Evolutionary conservation across 2,888 invertebrate genomes (phyloP), one percentile per base, ranked within the genome.

Genomic region (Trichacis sp.): DNA sequence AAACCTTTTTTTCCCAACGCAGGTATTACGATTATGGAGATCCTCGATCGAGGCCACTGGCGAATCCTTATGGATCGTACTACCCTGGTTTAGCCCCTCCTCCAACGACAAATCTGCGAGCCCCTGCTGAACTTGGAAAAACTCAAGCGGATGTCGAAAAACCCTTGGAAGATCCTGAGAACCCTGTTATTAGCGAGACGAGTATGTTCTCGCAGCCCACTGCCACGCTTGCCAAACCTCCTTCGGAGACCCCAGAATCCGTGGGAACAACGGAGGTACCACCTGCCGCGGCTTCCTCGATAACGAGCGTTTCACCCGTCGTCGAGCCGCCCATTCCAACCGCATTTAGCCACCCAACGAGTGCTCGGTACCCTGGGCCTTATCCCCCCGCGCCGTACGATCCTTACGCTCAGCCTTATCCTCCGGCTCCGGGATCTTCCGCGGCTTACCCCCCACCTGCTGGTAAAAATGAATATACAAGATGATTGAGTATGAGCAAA

Each of bases 371-470:
- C 52, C 79, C 80, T 20, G 79, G 76, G 3, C 79, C 82, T 2
- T 84, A 84, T 73, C 83, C 84, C 2, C 82, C 84, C 1, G 76
- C 77, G 12, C 81, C 83, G 8, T 84, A 84, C 14, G 84, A 84
- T 61, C 83, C 83, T 14, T 84, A 84, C 42, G 69, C 82, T 15
- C 84, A 84, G 51, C 84, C 84, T 65, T 84, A 84, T 68, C 80
- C 83, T 53, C 78, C 82, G 8, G 77, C 79, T 15, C 80, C 82
- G 30, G 79, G 77, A 11, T 77, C 82, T 15, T 76, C 82, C 6
- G 76, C 81, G 36, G 76, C 79, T 73, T 84, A 84, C 73, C 79
- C 84, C 53, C 77, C 84, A 40, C 73, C 72, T 74, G 80, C 83
- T 84, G 66, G 72, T 76, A n/a, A 38, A 9, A 4, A 38, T 33